Evolutionary conservation across 2,113 vertebrate genomes (phyloP).

Genomic region (Syrrhaptes paradoxus): DNA sequence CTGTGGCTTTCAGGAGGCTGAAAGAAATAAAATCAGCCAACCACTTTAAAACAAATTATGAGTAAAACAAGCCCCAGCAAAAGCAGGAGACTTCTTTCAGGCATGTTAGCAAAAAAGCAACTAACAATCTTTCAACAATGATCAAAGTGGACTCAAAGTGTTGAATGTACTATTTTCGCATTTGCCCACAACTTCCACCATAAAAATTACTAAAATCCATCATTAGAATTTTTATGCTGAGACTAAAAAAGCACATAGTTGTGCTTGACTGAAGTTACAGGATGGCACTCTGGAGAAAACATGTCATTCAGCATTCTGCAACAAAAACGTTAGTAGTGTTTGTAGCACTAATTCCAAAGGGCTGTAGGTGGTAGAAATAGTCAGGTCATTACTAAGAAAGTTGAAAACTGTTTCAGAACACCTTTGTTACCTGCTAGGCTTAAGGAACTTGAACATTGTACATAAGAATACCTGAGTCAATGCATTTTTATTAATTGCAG

Average conservation of each 20-base stretch:
- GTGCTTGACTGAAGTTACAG: background rate
- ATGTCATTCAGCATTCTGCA: background rate
- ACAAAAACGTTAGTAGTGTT: fast-evolving
- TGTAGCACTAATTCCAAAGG: background rate
- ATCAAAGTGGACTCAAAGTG: background rate
- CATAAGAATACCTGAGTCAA: background rate
- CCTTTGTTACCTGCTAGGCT: background rate
- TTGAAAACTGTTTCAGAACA: background rate
- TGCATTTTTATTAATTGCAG: background rate
- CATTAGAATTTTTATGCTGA: background rate
- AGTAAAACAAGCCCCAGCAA: background rate
- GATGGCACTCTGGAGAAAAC: background rate
- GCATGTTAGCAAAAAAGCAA: background rate
- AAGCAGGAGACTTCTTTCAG: background rate
- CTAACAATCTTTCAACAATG: background rate
- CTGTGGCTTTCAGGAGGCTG: background rate
- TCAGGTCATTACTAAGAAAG: background rate
- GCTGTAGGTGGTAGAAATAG: background rate
- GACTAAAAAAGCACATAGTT: background rate
- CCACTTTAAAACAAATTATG: background rate
- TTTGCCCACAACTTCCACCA: background rate
- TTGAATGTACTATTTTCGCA: background rate
- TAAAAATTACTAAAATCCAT: background rate
- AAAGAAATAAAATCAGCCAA: background rate
- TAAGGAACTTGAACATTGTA: background rate